Percentiles rank a stretch among this genome's conserved stretches.
Conservation (phyloP, 2,888 invertebrate species). For the Eilema griseolum region DNA sequence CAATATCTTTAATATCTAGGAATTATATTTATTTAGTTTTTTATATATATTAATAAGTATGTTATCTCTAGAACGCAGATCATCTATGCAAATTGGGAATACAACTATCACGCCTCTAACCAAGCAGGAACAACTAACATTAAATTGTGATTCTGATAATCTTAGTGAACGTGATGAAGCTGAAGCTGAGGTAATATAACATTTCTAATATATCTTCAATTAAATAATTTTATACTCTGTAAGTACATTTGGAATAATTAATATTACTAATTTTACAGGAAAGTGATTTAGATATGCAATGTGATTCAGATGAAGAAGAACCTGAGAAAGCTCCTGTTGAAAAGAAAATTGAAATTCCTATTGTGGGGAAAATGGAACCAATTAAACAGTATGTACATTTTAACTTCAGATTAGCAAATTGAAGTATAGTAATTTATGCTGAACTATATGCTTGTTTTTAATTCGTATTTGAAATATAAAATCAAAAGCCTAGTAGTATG, state of each 20-base stretch:
- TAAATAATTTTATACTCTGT: slow-evolving; percentile 26
- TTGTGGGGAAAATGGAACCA: slow-evolving; percentile 78
- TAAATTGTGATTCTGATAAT: slow-evolving; percentile 90
- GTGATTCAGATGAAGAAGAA: slow-evolving; percentile 83
- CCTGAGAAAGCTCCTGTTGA: slow-evolving; percentile 68
- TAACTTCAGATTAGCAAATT: not conserved
- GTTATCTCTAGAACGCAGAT: slow-evolving; percentile 74
- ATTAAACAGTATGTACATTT: slow-evolving; percentile 88
- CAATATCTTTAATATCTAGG: slow-evolving; percentile 1
- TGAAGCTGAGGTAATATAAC: slow-evolving; percentile 89
- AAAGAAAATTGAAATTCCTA: slow-evolving; percentile 71
- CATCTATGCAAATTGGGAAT: slow-evolving; percentile 89
- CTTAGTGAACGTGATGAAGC: slow-evolving; percentile 92
- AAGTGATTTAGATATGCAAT: slow-evolving; percentile 85
- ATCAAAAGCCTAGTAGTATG: no score
- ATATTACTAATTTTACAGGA: slow-evolving; percentile 66
- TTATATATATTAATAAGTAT: not conserved
- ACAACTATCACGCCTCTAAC: slow-evolving; percentile 87
- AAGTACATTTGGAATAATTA: not conserved
- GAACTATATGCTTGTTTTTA: no score
- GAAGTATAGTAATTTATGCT: no score
- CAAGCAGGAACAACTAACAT: slow-evolving; percentile 85
- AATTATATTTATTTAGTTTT: not conserved
- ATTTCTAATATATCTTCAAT: slow-evolving; percentile 4
- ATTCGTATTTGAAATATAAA: no score